Percentiles rank a stretch among this genome's conserved stretches.
Conservation (phyloP, 2,888 invertebrate genomes). For the Ypsolopha sequella region DNA sequence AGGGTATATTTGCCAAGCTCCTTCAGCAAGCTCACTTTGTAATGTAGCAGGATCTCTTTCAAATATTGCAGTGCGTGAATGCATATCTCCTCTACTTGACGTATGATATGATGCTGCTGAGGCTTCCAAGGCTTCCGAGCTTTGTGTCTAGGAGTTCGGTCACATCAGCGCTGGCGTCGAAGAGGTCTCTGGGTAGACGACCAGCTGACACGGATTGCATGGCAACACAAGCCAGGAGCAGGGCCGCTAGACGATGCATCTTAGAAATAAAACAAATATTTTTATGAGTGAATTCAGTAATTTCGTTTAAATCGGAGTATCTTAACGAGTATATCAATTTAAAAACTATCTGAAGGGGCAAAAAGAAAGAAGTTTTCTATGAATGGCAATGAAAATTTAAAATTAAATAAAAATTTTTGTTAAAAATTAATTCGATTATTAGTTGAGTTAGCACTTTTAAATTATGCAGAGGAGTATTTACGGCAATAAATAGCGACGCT, state of each 20-base stretch:
- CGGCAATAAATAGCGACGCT: no score
- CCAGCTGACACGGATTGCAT: neutral
- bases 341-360: no score
- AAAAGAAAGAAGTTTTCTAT: no score
- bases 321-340: no score
- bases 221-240: conserved; percentile 2
- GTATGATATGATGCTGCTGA: conserved; percentile 19
- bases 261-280: conserved; percentile 13
- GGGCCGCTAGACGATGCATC: conserved; percentile 14
- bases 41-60: conserved; percentile 18
- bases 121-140: conserved; percentile 15
- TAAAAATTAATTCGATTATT: no score
- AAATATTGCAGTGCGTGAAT: conserved; percentile 20
- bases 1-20: conserved; percentile 29
- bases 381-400: no score
- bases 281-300: no score
- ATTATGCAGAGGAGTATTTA: no score
- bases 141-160: neutral
- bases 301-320: no score
- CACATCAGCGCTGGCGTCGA: neutral
- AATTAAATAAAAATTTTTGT: no score
- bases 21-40: conserved; percentile 30
- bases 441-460: no score
- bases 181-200: conserved; percentile 6
- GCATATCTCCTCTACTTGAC: conserved; percentile 27